phyloP scores from a whole-genome alignment of 1,140 invertebrate species.

The Pseudomyrmex sp. region DNA sequence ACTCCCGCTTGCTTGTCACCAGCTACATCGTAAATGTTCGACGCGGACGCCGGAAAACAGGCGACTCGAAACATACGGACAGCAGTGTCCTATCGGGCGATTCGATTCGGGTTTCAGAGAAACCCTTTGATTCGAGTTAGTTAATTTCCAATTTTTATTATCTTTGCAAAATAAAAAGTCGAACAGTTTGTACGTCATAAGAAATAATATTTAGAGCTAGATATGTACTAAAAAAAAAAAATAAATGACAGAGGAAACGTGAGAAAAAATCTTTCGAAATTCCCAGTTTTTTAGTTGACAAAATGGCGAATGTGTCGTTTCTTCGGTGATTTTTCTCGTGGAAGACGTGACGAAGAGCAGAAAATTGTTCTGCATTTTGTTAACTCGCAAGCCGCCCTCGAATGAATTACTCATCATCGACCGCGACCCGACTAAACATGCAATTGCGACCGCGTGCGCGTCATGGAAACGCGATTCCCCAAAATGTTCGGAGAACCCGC shows the following conservation, averaged over 20 bases:
- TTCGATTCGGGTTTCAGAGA: background rate
- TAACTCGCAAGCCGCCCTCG: background rate
- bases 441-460: conserved; percentile 15
- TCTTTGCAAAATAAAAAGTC: too few relatives aligned
- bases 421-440: conserved; percentile 18
- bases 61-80: background rate
- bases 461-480: conserved; percentile 42
- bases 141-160: too few relatives aligned
- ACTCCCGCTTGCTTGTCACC: conserved; percentile 44
- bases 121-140: background rate
- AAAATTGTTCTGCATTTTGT: conserved; percentile 27
- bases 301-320: background rate
- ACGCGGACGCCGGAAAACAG: conserved; percentile 12
- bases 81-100: background rate
- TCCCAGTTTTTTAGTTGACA: background rate
- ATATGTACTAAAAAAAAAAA: too few relatives aligned
- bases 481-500: conserved; percentile 28
- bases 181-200: too few relatives aligned
- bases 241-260: too few relatives aligned
- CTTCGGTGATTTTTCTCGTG: background rate
- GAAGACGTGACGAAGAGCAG: background rate
- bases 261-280: too few relatives aligned
- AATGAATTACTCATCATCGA: conserved; percentile 26
- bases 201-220: too few relatives aligned
- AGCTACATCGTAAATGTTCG: conserved; percentile 31